These are phyloP conservation scores for Apus apus DNA, from an alignment of 2,113 vertebrate species.

Conservation along the genomic window DNA sequence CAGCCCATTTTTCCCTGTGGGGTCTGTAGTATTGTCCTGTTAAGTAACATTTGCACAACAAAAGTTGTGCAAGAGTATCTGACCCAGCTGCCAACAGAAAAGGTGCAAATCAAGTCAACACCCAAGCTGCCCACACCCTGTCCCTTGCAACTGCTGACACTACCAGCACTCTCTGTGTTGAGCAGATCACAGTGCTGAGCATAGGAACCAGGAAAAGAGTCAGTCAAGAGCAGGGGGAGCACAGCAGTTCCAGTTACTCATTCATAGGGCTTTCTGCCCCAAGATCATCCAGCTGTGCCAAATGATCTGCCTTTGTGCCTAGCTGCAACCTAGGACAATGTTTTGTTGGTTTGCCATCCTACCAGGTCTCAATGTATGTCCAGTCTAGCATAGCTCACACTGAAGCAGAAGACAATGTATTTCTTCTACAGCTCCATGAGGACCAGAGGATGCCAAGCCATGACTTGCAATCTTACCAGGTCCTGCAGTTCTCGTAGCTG, in stretches of 20 bases:
- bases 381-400: accelerated
- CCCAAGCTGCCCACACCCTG: background rate
- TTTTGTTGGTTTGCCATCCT: background rate
- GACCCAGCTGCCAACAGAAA: background rate
- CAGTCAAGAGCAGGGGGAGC: background rate
- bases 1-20: background rate
- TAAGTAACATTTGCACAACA: background rate
- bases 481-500: slow-evolving; percentile 95
- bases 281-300: background rate
- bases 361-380: background rate
- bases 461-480: slow-evolving; percentile 79
- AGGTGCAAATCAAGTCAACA: background rate
- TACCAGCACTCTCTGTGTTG: background rate
- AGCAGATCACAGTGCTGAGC: background rate
- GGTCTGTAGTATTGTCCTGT: background rate
- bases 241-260: background rate
- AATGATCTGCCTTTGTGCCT: background rate
- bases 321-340: background rate
- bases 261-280: background rate
- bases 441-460: background rate
- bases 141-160: background rate
- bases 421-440: background rate
- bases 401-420: background rate
- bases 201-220: background rate
- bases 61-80: background rate